Base-by-base conservation (phyloP, 2,797 vertebrate species). In the Acrossocheilus fasciatus region DNA sequence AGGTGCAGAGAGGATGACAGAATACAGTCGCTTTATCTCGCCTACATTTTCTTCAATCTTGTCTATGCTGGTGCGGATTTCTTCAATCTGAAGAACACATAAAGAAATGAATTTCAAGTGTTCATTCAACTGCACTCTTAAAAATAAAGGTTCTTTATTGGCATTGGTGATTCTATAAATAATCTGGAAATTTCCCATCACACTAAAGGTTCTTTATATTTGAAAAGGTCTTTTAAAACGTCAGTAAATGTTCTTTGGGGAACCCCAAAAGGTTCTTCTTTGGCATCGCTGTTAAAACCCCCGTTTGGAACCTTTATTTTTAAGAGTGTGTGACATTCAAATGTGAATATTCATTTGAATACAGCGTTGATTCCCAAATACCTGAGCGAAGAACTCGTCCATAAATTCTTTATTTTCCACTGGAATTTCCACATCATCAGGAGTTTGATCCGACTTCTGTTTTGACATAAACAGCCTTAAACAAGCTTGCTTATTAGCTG, bases 371-470 rank as follows among this genome's bases (percentile, higher is more conserved):
- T 20, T 57, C 2, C 79, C 41, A 83, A 75, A 75, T 72, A 98
- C 98, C 97, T 98, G 97, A 0, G 94, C 86, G 82, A 99, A 99
- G 93, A 99, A 99, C 85, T 98, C 97, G 2, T 99, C 97, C 98
- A 99, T 98, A 91, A 98, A 99, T 0, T 96, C 96, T 0, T 96
- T 95, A 70, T 95, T 97, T 91, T 98, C 97, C 5, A 99, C 92
- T 0, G 97, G 95, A 34, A 98, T 94, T 92, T 95, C 96, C 6
- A 98, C 86, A 81, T 98, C 98, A 1, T 97, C 97, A 0, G 92
- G 47, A 14, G 95, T 95, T 0, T 95, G 93, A 86, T 98, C 97
- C 0, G 94, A 94, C 5, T 97, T 95, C 94, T 98, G 95, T 91
- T 76, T 34, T 84, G 47, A 85, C 59, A 90, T 30, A 90, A 12